Percentiles rank a stretch among this genome's conserved stretches.
These are phyloP conservation scores for Trematocara marginatum DNA, from an alignment of 2,113 vertebrate species.

Conservation along the genomic window DNA sequence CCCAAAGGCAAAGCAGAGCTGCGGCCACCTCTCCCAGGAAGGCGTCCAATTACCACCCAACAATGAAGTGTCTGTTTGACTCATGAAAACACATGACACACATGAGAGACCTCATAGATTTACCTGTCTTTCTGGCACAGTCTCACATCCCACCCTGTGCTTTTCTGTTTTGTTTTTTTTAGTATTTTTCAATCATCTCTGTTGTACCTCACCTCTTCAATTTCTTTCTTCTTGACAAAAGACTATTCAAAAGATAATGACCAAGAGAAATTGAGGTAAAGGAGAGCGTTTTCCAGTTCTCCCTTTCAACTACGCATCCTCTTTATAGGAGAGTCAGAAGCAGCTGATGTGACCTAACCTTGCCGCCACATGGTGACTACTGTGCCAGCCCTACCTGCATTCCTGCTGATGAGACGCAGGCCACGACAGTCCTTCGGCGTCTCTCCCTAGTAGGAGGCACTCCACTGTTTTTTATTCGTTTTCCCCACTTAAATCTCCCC, in stretches of 20 bases:
- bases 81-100: conserved; percentile 43
- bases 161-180: not conserved
- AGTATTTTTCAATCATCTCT: conserved; percentile 11
- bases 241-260: conserved; percentile 31
- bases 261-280: not conserved
- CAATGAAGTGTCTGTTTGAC: conserved; percentile 43
- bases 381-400: conserved; percentile 42
- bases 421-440: conserved; percentile 57
- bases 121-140: conserved; percentile 10
- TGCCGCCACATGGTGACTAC: conserved; percentile 54
- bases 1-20: conserved; percentile 48
- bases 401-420: conserved; percentile 52
- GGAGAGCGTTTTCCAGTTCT: not conserved
- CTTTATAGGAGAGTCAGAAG: conserved; percentile 31
- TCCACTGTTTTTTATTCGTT: conserved; percentile 29
- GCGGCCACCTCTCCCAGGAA: conserved; percentile 55
- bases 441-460: conserved; percentile 37
- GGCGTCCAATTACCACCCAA: conserved; percentile 64
- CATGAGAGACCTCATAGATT: conserved; percentile 29
- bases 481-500: conserved; percentile 32
- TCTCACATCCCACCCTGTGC: not conserved
- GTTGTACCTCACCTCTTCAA: not conserved
- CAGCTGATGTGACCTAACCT: conserved; percentile 63
- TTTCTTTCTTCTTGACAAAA: conserved; percentile 17
- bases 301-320: conserved; percentile 25